These are phyloP conservation scores for Glandiceps talaboti DNA, from an alignment of 53 echinoderm and acorn worm species.

Conservation along the genomic window DNA sequence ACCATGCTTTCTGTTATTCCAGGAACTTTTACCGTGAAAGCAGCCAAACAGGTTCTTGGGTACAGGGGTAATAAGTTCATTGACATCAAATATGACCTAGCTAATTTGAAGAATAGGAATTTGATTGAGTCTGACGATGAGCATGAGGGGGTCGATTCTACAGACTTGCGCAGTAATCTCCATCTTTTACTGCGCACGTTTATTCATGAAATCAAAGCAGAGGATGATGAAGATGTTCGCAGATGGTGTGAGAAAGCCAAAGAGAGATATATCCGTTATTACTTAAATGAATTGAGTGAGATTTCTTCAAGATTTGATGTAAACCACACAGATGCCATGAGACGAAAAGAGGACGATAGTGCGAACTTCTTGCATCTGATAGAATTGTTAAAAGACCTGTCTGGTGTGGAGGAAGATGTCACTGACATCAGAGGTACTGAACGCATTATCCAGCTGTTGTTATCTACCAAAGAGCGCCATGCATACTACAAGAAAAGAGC, in stretches of 20 bases:
- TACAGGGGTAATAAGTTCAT: slow-evolving; percentile 30
- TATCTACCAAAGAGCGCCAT: slow-evolving; percentile 46
- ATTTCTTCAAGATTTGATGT: slow-evolving; percentile 15
- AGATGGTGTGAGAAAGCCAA: slow-evolving; percentile 40
- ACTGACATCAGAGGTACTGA: slow-evolving; percentile 38
- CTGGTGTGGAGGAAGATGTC: slow-evolving; percentile 18
- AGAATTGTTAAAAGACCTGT: slow-evolving; percentile 8
- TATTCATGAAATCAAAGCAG: slow-evolving; percentile 40
- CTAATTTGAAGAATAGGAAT: slow-evolving; percentile 65
- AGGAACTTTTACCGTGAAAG: slow-evolving; percentile 72
- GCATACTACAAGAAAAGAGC: slow-evolving; percentile 56
- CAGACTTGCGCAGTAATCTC: slow-evolving; percentile 44
- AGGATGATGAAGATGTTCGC: slow-evolving; percentile 25
- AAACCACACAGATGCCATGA: slow-evolving; percentile 15
- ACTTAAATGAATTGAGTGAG: slow-evolving; percentile 10
- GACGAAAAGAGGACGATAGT: slow-evolving; percentile 20
- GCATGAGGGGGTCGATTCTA: slow-evolving; percentile 17
- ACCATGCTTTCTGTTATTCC: slow-evolving; percentile 73
- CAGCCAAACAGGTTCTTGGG: slow-evolving; percentile 69
- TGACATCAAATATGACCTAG: slow-evolving; percentile 65
- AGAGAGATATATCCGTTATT: slow-evolving; percentile 49
- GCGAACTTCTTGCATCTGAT: slow-evolving; percentile 24
- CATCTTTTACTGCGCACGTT: slow-evolving; percentile 84
- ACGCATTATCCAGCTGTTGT: slow-evolving; percentile 54
- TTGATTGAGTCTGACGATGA: slow-evolving; percentile 78